phyloP scores from a whole-genome alignment of 2,113 vertebrate genomes.

The Paraplagusia blochii region DNA sequence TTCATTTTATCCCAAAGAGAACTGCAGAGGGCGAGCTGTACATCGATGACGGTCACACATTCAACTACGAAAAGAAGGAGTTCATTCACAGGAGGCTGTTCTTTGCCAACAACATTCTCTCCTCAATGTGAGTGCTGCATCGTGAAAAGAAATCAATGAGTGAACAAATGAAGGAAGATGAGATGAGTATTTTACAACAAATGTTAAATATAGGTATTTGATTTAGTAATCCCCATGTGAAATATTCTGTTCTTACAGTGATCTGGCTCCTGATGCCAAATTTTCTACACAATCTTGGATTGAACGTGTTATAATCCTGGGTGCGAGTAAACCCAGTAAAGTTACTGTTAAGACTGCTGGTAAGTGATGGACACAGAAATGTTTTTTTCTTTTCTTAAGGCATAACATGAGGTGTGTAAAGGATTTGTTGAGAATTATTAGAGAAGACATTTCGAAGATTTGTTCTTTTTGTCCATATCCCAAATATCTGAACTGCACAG shows the following conservation, averaged over 20 bases:
- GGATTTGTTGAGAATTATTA: no score
- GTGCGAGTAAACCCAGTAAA: conserved; percentile 77
- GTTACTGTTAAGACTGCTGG: conserved; percentile 76
- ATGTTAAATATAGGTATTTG: no score
- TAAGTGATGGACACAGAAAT: conserved; percentile 47
- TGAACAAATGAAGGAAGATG: not conserved
- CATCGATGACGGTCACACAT: conserved; percentile 87
- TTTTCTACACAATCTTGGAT: conserved; percentile 82
- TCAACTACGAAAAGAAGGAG: conserved; percentile 78
- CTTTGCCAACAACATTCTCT: conserved; percentile 77
- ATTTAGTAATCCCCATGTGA: not conserved
- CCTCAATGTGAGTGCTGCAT: conserved; percentile 75
- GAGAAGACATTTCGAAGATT: no score
- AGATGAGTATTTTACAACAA: no score
- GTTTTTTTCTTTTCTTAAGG: no score
- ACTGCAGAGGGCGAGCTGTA: conserved; percentile 85
- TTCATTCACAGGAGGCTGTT: conserved; percentile 81
- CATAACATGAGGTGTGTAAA: no score
- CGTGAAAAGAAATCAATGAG: not conserved
- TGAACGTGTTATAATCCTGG: conserved; percentile 83
- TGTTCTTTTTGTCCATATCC: no score
- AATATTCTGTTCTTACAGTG: conserved; percentile 66
- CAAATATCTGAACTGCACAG: no score
- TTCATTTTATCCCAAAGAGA: conserved; percentile 65
- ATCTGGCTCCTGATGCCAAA: conserved; percentile 73